Conservation (phyloP, 2,797 vertebrate genomes). For the Chelmon rostratus region DNA sequence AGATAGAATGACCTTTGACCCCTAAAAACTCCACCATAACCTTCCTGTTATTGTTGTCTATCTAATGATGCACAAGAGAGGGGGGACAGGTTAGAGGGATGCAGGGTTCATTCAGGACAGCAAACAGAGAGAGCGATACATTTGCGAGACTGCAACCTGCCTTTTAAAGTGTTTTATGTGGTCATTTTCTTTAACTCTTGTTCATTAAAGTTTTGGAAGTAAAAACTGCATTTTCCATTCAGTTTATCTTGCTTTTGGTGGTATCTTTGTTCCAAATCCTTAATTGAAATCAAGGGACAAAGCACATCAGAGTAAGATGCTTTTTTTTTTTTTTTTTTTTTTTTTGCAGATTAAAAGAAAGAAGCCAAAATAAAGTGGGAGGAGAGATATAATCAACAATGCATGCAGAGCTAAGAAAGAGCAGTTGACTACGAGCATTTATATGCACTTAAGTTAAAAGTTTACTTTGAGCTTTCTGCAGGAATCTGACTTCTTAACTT, state of each 20-base stretch:
- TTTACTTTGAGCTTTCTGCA: background rate
- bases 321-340: background rate
- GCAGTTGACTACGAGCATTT: background rate
- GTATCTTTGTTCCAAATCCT: background rate
- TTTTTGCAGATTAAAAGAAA: background rate
- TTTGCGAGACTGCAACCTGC: background rate
- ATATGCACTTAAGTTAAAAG: background rate
- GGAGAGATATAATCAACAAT: background rate
- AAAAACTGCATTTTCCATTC: background rate
- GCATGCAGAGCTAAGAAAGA: background rate
- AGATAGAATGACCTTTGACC: slow-evolving; percentile 29
- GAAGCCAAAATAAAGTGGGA: background rate
- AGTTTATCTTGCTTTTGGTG: slow-evolving; percentile 3
- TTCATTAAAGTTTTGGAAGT: background rate
- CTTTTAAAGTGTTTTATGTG: background rate
- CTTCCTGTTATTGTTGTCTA: background rate
- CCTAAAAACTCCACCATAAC: background rate
- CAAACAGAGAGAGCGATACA: background rate
- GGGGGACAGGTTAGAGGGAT: background rate
- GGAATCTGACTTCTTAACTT: background rate
- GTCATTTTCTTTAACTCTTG: background rate
- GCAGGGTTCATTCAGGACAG: background rate
- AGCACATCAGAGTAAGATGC: background rate
- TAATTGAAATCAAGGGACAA: slow-evolving; percentile 6
- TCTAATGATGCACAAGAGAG: slow-evolving; percentile 10